These are phyloP conservation scores for Onychostruthus taczanowskii DNA, from an alignment of 2,113 vertebrate species.

Conservation along the genomic window DNA sequence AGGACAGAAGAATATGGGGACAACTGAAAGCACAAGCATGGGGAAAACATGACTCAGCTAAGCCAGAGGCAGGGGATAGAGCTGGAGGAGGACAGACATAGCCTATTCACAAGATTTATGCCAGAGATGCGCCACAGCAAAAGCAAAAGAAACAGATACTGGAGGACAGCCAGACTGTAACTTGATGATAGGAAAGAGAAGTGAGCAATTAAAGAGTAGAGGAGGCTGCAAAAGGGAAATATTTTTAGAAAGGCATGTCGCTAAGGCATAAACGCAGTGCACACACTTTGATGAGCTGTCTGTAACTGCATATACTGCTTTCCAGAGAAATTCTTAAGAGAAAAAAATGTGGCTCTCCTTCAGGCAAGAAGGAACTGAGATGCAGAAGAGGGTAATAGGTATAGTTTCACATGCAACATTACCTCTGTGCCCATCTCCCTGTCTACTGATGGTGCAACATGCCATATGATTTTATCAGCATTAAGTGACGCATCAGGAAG, in stretches of 20 bases:
- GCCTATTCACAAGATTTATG: not conserved
- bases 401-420: not conserved
- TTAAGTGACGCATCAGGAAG: not conserved
- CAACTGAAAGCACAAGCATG: not conserved
- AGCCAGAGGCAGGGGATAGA: not conserved
- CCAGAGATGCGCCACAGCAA: not conserved
- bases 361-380: not conserved
- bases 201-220: conserved; percentile 19
- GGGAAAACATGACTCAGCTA: not conserved
- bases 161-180: conserved; percentile 13
- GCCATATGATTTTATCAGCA: not conserved
- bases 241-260: not conserved
- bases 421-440: not conserved
- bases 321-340: not conserved
- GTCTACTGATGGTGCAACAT: not conserved
- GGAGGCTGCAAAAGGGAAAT: not conserved
- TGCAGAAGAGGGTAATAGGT: not conserved
- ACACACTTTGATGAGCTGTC: not conserved
- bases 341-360: not conserved
- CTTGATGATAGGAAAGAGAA: conserved; percentile 9
- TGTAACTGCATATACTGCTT: not conserved
- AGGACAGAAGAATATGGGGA: not conserved
- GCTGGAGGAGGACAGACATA: not conserved
- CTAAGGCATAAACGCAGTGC: not conserved
- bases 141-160: not conserved